phyloP scores from a whole-genome alignment of 2,888 invertebrate species.

The Pemphredon lugubris region DNA sequence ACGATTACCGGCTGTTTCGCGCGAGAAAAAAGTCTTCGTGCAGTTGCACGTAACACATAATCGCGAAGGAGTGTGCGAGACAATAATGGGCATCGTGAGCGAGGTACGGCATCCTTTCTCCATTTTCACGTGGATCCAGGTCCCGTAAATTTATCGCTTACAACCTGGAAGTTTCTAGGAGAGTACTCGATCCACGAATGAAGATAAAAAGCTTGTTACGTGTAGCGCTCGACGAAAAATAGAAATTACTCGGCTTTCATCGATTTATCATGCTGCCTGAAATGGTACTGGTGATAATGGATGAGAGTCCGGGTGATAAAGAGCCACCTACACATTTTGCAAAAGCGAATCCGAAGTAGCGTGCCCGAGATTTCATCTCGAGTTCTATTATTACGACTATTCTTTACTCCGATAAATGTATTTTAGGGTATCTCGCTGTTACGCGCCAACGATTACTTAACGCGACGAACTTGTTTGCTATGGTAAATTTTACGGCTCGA shows the following conservation, averaged over 20 bases:
- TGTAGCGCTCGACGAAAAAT: neutral
- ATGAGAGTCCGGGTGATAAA: neutral
- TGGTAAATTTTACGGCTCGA: no score
- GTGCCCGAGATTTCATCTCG: no score
- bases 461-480: no score
- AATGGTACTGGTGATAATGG: neutral
- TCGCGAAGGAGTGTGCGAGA: slow-evolving; percentile 35
- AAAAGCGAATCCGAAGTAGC: no score
- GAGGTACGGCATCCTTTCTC: slow-evolving; percentile 9
- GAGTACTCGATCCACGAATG: slow-evolving; percentile 7
- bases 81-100: slow-evolving; percentile 29
- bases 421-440: no score
- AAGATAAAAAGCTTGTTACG: slow-evolving; percentile 10
- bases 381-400: no score
- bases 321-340: no score
- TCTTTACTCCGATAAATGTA: no score
- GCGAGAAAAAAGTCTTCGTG: slow-evolving; percentile 38
- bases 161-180: slow-evolving; percentile 22
- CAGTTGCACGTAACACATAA: slow-evolving; percentile 58
- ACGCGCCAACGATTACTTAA: no score
- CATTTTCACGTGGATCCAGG: slow-evolving; percentile 7
- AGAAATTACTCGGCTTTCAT: slow-evolving; percentile 3
- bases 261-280: slow-evolving; percentile 4
- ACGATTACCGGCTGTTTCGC: slow-evolving; percentile 49
- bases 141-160: slow-evolving; percentile 17